These are phyloP conservation scores for Andrena camellia DNA, from an alignment of 2,888 invertebrate species.

Conservation along the genomic window DNA sequence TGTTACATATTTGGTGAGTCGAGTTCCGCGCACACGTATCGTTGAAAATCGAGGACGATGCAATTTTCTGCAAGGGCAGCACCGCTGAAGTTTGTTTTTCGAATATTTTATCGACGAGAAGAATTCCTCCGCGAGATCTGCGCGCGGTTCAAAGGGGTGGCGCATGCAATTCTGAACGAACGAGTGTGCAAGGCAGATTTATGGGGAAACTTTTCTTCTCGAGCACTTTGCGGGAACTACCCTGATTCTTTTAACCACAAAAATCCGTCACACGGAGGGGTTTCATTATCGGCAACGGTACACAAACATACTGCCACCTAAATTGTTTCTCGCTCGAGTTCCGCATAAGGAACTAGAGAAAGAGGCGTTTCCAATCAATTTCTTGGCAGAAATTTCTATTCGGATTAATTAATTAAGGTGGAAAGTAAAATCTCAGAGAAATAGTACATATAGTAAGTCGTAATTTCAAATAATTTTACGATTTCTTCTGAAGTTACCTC, in stretches of 20 bases:
- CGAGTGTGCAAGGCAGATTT: constrained; percentile 48
- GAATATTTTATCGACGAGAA: constrained; percentile 31
- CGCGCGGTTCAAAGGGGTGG: background rate
- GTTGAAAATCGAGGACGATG: background rate
- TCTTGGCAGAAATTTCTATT: background rate
- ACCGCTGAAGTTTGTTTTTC: constrained; percentile 1
- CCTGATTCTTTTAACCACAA: constrained; percentile 54
- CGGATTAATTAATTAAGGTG: background rate
- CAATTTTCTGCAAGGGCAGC: background rate
- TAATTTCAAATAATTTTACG: no score
- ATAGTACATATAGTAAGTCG: background rate
- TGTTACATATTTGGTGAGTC: background rate
- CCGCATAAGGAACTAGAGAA: background rate
- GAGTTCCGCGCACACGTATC: no score
- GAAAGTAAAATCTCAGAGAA: background rate
- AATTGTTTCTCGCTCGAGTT: constrained; percentile 27
- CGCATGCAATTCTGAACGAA: constrained; percentile 40
- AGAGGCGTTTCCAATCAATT: background rate
- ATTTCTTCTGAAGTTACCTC: no score
- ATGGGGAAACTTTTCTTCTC: constrained; percentile 56
- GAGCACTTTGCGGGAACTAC: constrained; percentile 41
- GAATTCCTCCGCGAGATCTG: constrained; percentile 20
- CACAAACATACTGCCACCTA: constrained; percentile 24
- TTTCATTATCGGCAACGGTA: constrained; percentile 45
- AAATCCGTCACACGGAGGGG: constrained; percentile 39